These are phyloP conservation scores for Gryon sp. DNA, from an alignment of 1,140 invertebrate genomes.

Conservation along the genomic window DNA sequence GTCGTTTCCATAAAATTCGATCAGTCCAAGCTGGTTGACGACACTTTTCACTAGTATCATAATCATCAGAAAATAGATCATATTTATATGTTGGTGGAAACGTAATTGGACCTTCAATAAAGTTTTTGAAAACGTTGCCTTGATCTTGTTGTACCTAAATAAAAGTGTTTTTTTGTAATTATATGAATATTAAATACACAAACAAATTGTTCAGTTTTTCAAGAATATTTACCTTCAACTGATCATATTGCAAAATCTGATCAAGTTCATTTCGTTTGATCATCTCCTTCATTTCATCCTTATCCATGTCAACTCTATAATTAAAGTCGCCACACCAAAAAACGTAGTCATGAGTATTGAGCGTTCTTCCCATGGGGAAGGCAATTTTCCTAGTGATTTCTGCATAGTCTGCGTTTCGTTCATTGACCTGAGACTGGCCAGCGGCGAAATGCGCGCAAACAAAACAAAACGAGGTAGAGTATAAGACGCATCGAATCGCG, in stretches of 20 bases:
- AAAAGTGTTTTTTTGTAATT: too few species aligned
- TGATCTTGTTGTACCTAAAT: constrained; percentile 87
- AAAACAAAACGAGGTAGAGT: constrained; percentile 97
- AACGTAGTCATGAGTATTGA: constrained; percentile 98
- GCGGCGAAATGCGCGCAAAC: constrained; percentile 99
- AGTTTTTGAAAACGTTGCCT: constrained; percentile 96
- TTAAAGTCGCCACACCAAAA: constrained; percentile 99
- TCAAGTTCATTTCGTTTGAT: constrained; percentile 89
- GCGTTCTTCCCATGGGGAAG: constrained; percentile 95
- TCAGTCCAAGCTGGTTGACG: constrained; percentile 99
- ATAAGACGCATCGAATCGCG: constrained; percentile 93
- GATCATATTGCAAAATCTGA: constrained; percentile 91
- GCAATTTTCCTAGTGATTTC: constrained; percentile 96
- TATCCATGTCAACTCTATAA: constrained; percentile 97
- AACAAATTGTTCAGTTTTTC: constrained; percentile 8
- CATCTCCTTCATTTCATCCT: constrained; percentile 94
- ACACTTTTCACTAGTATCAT: constrained; percentile 99
- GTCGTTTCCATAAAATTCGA: constrained; percentile 92
- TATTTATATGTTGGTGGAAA: constrained; percentile 99
- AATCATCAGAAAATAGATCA: constrained; percentile 99
- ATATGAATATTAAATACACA: constrained; percentile 48
- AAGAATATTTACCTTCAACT: constrained; percentile 84
- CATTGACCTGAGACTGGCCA: constrained; percentile 96
- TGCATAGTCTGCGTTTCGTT: constrained; percentile 97
- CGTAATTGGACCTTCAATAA: constrained; percentile 93